phyloP scores from a whole-genome alignment of 2,113 vertebrate genomes.

The Trichechus manatus region DNA sequence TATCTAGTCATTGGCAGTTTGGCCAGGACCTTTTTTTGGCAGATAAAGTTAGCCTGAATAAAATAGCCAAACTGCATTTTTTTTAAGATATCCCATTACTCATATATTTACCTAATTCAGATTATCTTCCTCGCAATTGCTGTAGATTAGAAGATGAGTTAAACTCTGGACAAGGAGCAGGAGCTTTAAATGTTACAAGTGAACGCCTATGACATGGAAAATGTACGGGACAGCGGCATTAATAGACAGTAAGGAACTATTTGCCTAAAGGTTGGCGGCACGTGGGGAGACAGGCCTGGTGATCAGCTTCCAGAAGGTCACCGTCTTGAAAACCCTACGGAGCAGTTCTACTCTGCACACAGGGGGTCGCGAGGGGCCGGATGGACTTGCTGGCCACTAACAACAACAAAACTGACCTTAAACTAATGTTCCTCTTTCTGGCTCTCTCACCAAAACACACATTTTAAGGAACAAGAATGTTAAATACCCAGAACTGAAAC shows the following conservation, averaged over 20 bases:
- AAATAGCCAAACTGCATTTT: conserved; percentile 8
- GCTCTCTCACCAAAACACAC: background rate
- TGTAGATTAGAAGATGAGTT: background rate
- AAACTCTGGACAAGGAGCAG: conserved; percentile 21
- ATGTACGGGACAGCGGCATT: background rate
- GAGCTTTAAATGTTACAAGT: conserved; percentile 10
- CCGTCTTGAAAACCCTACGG: background rate
- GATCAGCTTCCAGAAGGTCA: background rate
- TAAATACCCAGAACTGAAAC: conserved; percentile 20
- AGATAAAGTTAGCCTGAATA: conserved; percentile 27
- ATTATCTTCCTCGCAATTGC: background rate
- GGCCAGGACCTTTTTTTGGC: background rate
- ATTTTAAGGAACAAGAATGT: conserved; percentile 43
- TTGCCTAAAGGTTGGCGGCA: background rate
- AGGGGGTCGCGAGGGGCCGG: background rate
- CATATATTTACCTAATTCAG: conserved; percentile 17
- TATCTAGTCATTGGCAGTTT: conserved; percentile 46
- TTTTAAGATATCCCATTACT: conserved; percentile 45
- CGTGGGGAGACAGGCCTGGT: background rate
- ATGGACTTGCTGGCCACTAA: background rate
- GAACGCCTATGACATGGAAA: conserved; percentile 11
- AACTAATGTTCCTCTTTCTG: background rate
- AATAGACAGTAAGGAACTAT: background rate
- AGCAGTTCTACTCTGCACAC: background rate
- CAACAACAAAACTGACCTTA: background rate